Base-by-base conservation (phyloP, 2,888 invertebrate species). In the Alviniconcha strummeri region DNA sequence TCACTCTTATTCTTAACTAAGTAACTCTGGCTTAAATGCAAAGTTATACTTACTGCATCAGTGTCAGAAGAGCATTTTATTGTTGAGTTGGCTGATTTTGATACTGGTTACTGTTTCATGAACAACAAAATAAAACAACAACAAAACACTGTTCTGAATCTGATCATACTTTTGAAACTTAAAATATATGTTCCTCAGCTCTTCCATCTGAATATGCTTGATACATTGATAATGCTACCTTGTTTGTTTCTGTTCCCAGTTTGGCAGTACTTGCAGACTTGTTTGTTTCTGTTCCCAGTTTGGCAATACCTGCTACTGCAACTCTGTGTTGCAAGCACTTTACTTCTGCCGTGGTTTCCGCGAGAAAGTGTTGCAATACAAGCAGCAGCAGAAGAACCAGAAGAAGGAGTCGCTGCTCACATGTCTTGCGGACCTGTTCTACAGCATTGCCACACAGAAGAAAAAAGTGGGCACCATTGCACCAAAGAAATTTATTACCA, bases 221-320 rank as follows among this genome's bases (percentile, higher is more conserved):
- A 36, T 36, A 36, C 36, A 36, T 36, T 36, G 36, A 36, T 36
- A 36, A 36, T 36, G 36, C 36, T 36, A 36, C 36, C 36, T 36
- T 36, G 36, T 74, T 77, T 60, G 15, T 69, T 64, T 72, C 74
- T 9, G 79, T 74, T 91, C 93, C 85, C 91, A 95, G 95, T 99
- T 99, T 95, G 99, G 99, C 90, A 99, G 99, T 95, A 99, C 99
- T 57, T 36, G 36, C 36, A 36, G 36, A 36, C 36, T 36, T 36
- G 36, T 74, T 77, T 60, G 15, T 69, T 64, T 72, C 74, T 9
- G 80, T 74, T 91, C 93, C 85, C 91, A 95, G 95, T 99, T 99
- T 95, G 99, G 99, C 90, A 99, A 99, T 95, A 99, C 99, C 60
- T 99, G 99, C 95, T 99, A 99, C 94, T 99, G 99, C 94, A 99